Conservation (phyloP, 2,888 invertebrate genomes). For the Drosophila koepferae region DNA sequence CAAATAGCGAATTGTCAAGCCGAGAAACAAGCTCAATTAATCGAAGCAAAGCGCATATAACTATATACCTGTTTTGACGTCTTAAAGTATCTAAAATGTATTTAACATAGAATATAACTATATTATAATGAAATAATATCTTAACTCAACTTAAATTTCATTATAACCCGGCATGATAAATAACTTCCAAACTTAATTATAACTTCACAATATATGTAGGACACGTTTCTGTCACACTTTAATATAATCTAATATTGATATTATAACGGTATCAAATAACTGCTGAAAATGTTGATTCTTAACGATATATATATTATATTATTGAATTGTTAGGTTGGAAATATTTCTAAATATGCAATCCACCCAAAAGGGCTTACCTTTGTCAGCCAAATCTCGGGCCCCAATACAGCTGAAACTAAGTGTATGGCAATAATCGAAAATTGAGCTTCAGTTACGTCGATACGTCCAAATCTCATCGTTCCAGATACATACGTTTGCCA, state of each 20-base stretch:
- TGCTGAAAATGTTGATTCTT: conserved; percentile 37
- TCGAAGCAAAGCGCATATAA: conserved; percentile 37
- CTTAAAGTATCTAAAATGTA: conserved; percentile 20
- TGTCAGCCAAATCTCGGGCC: conserved; percentile 93
- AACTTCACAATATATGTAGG: background rate
- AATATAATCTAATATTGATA: conserved; percentile 17
- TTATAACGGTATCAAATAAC: conserved; percentile 34
- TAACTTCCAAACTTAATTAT: background rate
- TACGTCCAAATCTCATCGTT: conserved; percentile 93
- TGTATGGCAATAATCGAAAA: conserved; percentile 96
- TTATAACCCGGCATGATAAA: background rate
- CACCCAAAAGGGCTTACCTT: conserved; percentile 86
- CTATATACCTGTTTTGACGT: background rate
- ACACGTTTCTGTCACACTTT: background rate
- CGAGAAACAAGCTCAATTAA: conserved; percentile 34
- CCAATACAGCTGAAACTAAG: conserved; percentile 93
- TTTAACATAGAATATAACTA: background rate
- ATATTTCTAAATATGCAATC: conserved; percentile 1
- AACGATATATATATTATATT: conserved; percentile 5
- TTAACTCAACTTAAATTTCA: conserved; percentile 9
- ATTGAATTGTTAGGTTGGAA: background rate
- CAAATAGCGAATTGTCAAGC: conserved; percentile 24
- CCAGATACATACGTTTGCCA: conserved; percentile 99
- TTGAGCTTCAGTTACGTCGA: conserved; percentile 99
- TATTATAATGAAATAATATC: conserved; percentile 8